These are phyloP conservation scores for Yponomeuta sedellus DNA, from an alignment of 2,888 invertebrate species.

Conservation along the genomic window DNA sequence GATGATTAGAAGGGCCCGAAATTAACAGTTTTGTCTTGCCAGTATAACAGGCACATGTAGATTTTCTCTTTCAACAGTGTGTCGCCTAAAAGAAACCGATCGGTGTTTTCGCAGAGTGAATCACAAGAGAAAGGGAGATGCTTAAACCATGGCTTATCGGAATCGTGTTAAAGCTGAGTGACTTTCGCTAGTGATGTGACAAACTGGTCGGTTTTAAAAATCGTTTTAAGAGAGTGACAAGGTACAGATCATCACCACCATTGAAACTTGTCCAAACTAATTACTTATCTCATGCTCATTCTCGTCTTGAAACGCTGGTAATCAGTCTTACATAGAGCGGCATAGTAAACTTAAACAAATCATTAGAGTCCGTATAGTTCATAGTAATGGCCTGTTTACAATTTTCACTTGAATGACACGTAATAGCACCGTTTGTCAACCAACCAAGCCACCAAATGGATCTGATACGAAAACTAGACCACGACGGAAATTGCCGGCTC, in stretches of 20 bases:
- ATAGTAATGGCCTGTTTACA: not conserved
- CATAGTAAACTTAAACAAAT: too few species aligned
- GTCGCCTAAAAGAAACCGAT: conserved; percentile 4
- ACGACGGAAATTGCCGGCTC: not conserved
- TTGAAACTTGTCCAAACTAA: too few species aligned
- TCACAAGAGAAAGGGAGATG: conserved; percentile 25
- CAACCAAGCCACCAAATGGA: not conserved
- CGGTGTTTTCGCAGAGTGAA: conserved; percentile 26
- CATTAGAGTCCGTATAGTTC: not conserved
- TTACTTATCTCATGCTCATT: too few species aligned
- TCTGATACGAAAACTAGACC: not conserved
- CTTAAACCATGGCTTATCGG: conserved; percentile 34
- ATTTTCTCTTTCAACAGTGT: too few species aligned
- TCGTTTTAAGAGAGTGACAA: not conserved
- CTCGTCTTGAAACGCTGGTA: too few species aligned
- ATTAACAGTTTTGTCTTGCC: too few species aligned
- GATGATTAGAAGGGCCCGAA: too few species aligned
- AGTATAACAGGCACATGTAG: too few species aligned
- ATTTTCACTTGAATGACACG: not conserved
- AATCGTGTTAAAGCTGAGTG: conserved; percentile 34
- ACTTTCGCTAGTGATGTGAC: conserved; percentile 36
- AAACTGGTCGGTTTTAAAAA: conserved; percentile 27
- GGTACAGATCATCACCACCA: too few species aligned
- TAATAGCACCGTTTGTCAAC: not conserved
- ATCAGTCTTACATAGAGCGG: too few species aligned